Percentiles rank a stretch among this genome's conserved stretches.
These are phyloP conservation scores for Hyppa rectilinea DNA, from an alignment of 2,888 invertebrate species.

Conservation along the genomic window DNA sequence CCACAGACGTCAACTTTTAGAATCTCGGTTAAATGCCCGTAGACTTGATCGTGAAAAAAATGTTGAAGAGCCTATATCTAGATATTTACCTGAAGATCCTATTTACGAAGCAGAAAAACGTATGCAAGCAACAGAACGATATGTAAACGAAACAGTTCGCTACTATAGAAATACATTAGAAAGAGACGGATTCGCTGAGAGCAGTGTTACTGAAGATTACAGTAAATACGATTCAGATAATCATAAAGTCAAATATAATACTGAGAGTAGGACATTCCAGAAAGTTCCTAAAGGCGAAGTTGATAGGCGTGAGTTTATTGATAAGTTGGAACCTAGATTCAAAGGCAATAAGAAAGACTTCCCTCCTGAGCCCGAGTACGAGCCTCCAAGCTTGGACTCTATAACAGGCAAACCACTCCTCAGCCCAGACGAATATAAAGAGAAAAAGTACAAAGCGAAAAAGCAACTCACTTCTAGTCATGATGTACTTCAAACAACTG, in stretches of 20 bases:
- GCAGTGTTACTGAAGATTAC: conserved; percentile 87
- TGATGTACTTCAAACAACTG: conserved; percentile 82
- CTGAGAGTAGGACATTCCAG: conserved; percentile 82
- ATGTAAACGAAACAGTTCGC: conserved; percentile 90
- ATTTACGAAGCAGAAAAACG: conserved; percentile 86
- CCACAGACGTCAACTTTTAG: conserved; percentile 93
- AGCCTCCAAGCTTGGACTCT: conserved; percentile 93
- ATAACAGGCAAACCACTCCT: conserved; percentile 90
- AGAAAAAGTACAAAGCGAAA: conserved; percentile 87
- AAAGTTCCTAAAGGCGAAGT: conserved; percentile 82
- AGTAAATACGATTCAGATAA: conserved; percentile 88
- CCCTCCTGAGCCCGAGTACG: conserved; percentile 90
- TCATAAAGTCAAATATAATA: conserved; percentile 85
- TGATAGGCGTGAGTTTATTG: conserved; percentile 83
- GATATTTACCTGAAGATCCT: conserved; percentile 88
- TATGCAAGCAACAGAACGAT: conserved; percentile 89
- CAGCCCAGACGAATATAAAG: conserved; percentile 91
- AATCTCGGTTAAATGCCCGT: conserved; percentile 93
- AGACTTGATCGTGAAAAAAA: conserved; percentile 83
- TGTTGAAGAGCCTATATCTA: conserved; percentile 83
- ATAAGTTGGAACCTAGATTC: conserved; percentile 79
- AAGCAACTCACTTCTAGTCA: conserved; percentile 88
- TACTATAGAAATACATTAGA: conserved; percentile 90
- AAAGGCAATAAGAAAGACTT: conserved; percentile 81
- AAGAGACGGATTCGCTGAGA: conserved; percentile 90